phyloP scores from a whole-genome alignment of 1,140 invertebrate genomes.

The Eulimnadia texana region DNA sequence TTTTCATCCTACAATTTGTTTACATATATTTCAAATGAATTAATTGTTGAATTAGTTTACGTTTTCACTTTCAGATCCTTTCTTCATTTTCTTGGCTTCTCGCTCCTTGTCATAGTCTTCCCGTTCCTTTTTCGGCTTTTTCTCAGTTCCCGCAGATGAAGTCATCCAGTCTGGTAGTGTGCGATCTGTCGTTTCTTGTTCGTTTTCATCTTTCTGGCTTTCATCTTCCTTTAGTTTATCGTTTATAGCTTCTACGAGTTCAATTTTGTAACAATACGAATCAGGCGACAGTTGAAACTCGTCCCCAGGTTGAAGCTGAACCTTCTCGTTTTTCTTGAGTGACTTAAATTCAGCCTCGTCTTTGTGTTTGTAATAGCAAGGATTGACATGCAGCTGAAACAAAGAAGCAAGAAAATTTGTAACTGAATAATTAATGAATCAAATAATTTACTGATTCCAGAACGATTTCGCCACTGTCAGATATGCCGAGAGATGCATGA shows the following conservation, averaged over 20 bases:
- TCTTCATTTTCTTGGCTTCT: not conserved
- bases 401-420: not conserved
- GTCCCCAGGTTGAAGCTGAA: not conserved
- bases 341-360: not conserved
- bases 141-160: not conserved
- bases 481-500: not conserved
- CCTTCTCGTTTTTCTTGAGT: not conserved
- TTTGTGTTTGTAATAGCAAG: not conserved
- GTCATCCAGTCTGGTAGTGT: constrained; percentile 9
- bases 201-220: not conserved
- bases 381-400: not conserved
- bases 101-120: not conserved
- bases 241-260: not conserved
- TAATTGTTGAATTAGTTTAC: not conserved
- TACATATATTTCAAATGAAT: no score
- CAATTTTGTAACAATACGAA: not conserved
- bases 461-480: not conserved
- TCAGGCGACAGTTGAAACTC: not conserved
- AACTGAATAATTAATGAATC: not conserved
- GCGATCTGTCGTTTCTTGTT: not conserved
- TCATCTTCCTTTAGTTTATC: not conserved
- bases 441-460: not conserved
- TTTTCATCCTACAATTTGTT: no score
- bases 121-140: not conserved
- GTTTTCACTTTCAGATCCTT: not conserved